phyloP scores from a whole-genome alignment of 2,888 invertebrate genomes.

The Limnephilus marmoratus region DNA sequence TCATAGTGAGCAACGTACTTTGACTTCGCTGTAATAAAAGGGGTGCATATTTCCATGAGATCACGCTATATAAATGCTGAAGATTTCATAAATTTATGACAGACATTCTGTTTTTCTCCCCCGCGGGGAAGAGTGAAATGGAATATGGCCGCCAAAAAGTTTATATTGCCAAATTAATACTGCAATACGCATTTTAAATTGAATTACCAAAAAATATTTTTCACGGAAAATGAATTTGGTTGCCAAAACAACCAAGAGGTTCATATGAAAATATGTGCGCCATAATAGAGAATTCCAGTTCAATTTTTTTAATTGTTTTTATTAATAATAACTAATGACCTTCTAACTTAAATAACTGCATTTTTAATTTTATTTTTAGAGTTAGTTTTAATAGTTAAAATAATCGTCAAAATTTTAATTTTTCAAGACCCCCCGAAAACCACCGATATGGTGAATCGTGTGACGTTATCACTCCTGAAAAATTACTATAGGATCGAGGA shows the following conservation, averaged over 20 bases:
- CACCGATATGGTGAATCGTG: no score
- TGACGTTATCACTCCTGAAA: no score
- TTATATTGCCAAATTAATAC: neutral
- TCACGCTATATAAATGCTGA: neutral
- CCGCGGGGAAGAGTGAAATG: neutral
- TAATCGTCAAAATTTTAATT: no score
- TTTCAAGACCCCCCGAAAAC: no score
- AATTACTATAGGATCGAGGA: no score
- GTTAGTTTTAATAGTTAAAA: no score
- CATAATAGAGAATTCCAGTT: no score
- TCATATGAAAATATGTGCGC: neutral
- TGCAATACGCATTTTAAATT: neutral
- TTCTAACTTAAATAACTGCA: no score
- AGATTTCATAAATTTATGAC: neutral
- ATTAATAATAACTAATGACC: no score
- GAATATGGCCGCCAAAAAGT: neutral
- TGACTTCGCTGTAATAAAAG: neutral
- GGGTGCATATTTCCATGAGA: neutral
- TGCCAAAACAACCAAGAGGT: neutral
- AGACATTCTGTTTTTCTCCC: neutral
- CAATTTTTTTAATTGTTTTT: no score
- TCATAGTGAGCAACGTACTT: neutral
- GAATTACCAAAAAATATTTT: neutral
- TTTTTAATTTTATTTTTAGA: no score
- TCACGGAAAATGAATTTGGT: neutral